Conservation (phyloP, 2,113 vertebrate species). For the Rallus limicola region DNA sequence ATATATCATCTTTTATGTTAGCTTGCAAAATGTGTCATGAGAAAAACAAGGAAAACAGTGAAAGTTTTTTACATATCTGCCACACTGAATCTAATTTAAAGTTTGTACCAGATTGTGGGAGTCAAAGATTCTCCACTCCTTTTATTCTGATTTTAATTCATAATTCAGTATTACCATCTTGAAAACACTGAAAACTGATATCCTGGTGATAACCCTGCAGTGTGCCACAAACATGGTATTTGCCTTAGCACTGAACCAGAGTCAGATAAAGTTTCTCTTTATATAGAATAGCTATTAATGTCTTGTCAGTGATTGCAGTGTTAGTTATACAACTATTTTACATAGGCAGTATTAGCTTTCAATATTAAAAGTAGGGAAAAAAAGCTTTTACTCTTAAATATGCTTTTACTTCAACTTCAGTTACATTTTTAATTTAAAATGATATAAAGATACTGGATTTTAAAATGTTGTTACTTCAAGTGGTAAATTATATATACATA, state of each 20-base stretch:
- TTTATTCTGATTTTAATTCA: slow-evolving; percentile 27
- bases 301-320: background rate
- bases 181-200: background rate
- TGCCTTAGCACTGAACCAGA: background rate
- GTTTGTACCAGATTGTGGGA: background rate
- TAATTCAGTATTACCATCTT: background rate
- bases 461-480: background rate
- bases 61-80: background rate
- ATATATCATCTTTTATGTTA: background rate
- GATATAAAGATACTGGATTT: background rate
- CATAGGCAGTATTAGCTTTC: background rate
- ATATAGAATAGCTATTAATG: background rate
- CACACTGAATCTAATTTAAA: background rate
- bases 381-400: background rate
- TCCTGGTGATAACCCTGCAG: background rate
- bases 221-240: background rate
- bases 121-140: background rate
- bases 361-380: background rate
- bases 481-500: background rate
- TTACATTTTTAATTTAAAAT: background rate
- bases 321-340: background rate
- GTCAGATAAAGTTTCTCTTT: background rate
- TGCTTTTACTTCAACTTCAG: background rate
- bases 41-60: background rate
- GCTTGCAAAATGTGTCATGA: background rate